Percentiles rank a stretch among this genome's conserved stretches.
These are phyloP conservation scores for Anser brachyrhynchus DNA, from an alignment of 2,113 vertebrate genomes.

Conservation along the genomic window DNA sequence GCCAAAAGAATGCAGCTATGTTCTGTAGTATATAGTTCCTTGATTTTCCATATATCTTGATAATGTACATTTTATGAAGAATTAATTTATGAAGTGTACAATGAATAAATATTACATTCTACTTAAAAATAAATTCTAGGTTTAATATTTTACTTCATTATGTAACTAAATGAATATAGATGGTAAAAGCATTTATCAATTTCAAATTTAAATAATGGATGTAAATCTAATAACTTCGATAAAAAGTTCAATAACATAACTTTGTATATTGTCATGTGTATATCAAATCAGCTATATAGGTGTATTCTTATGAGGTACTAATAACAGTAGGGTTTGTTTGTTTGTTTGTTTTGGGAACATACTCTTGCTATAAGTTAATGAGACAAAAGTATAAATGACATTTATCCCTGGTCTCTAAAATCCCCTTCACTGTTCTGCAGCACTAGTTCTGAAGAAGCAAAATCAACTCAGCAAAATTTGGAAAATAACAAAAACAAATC, in stretches of 20 bases:
- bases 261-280: background rate
- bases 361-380: background rate
- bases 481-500: background rate
- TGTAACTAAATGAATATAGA: background rate
- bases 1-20: background rate
- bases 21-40: background rate
- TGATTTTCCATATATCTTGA: slow-evolving; percentile 12
- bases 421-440: background rate
- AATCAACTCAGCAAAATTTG: background rate
- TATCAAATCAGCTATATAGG: background rate
- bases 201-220: slow-evolving; percentile 44
- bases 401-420: background rate
- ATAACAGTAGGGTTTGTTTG: background rate
- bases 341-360: background rate
- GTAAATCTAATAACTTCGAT: slow-evolving; percentile 18
- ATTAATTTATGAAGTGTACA: background rate
- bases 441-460: background rate
- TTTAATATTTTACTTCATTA: slow-evolving; percentile 38
- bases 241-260: slow-evolving; percentile 20
- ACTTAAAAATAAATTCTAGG: slow-evolving; percentile 13
- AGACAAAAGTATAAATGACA: background rate
- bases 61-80: slow-evolving; percentile 28
- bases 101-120: slow-evolving; percentile 37
- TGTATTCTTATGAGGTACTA: background rate
- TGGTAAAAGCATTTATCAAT: slow-evolving; percentile 11